Conservation (phyloP, 2,797 vertebrate species). For the Sebastes kiyomatsui region DNA sequence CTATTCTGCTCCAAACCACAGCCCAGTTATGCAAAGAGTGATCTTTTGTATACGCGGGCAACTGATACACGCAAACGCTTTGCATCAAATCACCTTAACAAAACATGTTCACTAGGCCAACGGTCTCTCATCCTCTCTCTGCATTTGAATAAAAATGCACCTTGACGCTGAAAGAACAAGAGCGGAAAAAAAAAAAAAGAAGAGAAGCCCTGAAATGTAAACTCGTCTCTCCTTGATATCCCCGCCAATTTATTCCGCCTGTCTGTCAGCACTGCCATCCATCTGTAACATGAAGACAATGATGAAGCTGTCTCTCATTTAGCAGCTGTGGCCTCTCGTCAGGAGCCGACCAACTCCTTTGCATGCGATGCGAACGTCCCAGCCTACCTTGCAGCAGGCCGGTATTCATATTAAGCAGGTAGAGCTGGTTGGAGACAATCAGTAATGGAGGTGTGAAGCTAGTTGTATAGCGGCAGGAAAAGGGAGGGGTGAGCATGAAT, state of each 20-base stretch:
- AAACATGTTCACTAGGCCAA: slow-evolving; percentile 41
- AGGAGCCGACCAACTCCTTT: slow-evolving; percentile 64
- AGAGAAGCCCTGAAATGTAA: slow-evolving; percentile 63
- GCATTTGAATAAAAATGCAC: slow-evolving; percentile 73
- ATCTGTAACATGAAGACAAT: slow-evolving; percentile 78
- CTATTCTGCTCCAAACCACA: slow-evolving; percentile 1
- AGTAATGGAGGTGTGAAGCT: slow-evolving; percentile 20
- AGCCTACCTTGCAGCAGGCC: slow-evolving; percentile 8
- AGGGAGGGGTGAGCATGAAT: slow-evolving; percentile 47
- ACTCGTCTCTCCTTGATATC: slow-evolving; percentile 71
- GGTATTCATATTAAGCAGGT: slow-evolving; percentile 67
- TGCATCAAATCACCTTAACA: slow-evolving; percentile 60
- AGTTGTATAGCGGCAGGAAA: background rate
- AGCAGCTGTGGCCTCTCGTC: slow-evolving; percentile 78
- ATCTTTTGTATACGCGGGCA: slow-evolving; percentile 29
- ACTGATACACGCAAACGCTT: slow-evolving; percentile 51
- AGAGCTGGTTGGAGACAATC: slow-evolving; percentile 55
- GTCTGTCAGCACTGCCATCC: slow-evolving; percentile 77
- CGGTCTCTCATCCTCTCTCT: slow-evolving; percentile 8
- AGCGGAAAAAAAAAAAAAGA: background rate
- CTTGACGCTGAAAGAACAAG: slow-evolving; percentile 43
- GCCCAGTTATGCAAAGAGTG: slow-evolving; percentile 32
- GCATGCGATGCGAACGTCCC: slow-evolving; percentile 57
- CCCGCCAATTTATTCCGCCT: slow-evolving; percentile 70
- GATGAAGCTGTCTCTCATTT: slow-evolving; percentile 65